Percentiles rank a stretch among this genome's conserved stretches.
Conservation (phyloP, 2,888 invertebrate species). For the Cephus nigrinus region DNA sequence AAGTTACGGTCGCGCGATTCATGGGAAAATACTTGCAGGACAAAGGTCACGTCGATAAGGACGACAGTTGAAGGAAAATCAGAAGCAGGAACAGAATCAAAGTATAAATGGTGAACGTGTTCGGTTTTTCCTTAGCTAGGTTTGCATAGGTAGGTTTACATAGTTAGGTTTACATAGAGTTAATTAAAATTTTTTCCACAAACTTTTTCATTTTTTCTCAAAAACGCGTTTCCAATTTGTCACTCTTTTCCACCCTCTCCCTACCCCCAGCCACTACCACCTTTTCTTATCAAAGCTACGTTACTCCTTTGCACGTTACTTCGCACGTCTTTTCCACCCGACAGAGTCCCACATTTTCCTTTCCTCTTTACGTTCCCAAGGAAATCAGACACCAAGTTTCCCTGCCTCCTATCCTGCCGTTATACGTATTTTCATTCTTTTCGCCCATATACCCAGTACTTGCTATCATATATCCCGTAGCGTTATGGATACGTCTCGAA, state of each 20-base stretch:
- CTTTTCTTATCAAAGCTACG: background rate
- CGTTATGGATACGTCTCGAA: background rate
- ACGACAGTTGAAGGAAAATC: background rate
- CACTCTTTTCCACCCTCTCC: too few relatives aligned
- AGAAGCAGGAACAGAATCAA: too few relatives aligned
- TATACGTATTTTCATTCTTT: background rate
- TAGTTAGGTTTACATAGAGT: too few relatives aligned
- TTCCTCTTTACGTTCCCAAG: background rate
- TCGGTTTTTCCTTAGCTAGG: too few relatives aligned
- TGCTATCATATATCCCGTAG: background rate
- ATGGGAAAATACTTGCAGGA: background rate
- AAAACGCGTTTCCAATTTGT: too few relatives aligned
- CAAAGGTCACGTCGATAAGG: background rate
- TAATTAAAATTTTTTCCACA: too few relatives aligned
- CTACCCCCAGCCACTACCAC: background rate
- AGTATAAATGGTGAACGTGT: too few relatives aligned
- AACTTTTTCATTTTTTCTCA: background rate
- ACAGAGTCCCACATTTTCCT: background rate
- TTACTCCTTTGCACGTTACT: background rate
- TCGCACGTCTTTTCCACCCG: background rate
- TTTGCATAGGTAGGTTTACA: too few relatives aligned
- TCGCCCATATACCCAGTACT: background rate
- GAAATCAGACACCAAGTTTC: background rate
- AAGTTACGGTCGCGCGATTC: background rate
- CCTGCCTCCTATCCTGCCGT: background rate